A percentile compares a stretch with the other conserved stretches of the same genome.
phyloP scores from a whole-genome alignment of 2,113 vertebrate species.

The Cheirogaleus medius region DNA sequence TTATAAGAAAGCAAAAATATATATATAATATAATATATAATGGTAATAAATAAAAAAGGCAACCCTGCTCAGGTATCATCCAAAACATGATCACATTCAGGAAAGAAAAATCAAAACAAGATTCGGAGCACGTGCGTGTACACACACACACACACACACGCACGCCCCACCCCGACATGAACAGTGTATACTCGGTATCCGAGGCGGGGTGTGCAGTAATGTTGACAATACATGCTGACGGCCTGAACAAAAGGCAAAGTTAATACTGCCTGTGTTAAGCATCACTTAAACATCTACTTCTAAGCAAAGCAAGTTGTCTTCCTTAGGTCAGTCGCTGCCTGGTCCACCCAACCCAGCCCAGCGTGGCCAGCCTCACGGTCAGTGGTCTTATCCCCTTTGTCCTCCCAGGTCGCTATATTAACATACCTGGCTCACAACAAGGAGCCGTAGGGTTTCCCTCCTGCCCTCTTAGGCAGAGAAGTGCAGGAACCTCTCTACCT shows the following conservation, averaged over 20 bases:
- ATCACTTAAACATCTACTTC: neutral
- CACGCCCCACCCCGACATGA: neutral
- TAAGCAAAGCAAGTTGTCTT: neutral
- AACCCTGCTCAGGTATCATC: conserved; percentile 58
- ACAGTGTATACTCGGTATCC: conserved; percentile 19
- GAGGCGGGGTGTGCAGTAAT: neutral
- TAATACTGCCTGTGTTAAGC: conserved; percentile 54
- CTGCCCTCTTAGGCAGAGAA: neutral
- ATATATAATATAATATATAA: conserved; percentile 78
- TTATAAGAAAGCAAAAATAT: conserved; percentile 63
- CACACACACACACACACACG: neutral
- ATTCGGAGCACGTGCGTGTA: neutral
- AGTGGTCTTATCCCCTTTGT: neutral
- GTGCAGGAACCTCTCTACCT: neutral
- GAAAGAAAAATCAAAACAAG: neutral
- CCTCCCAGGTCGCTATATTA: neutral
- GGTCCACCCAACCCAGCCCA: neutral
- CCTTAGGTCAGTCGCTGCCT: neutral
- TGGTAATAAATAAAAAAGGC: conserved; percentile 79
- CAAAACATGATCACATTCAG: conserved; percentile 72
- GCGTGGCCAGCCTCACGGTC: neutral
- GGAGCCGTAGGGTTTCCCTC: neutral
- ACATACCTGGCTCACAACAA: neutral
- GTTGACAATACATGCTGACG: neutral
- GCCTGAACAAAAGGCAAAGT: conserved; percentile 24